phyloP scores from a whole-genome alignment of 2,113 vertebrate genomes.

The Cryptoleucopteryx plumbea region DNA sequence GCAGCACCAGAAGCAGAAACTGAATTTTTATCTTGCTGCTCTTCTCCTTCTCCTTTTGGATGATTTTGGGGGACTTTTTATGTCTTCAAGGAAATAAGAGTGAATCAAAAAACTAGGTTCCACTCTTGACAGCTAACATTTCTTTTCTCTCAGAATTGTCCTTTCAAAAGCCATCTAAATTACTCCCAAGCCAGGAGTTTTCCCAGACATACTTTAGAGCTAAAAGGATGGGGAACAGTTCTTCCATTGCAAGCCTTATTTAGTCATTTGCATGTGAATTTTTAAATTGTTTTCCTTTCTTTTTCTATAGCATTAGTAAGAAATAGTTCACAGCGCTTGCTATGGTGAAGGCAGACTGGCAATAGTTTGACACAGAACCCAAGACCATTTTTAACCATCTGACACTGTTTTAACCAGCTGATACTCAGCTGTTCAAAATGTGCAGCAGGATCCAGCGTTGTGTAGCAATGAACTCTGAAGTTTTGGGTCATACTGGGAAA shows the following conservation, averaged over 20 bases:
- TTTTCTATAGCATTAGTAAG: neutral
- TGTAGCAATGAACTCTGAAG: neutral
- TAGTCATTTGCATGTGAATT: conserved; percentile 1
- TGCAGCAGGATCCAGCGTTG: neutral
- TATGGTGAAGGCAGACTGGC: neutral
- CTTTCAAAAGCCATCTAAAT: neutral
- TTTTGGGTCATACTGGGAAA: neutral
- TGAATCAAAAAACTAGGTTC: neutral
- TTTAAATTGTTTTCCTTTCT: conserved; percentile 19
- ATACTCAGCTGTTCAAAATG: neutral
- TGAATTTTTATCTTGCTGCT: neutral
- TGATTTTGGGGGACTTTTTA: neutral
- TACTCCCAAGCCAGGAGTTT: neutral
- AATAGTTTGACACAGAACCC: neutral
- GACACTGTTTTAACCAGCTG: neutral
- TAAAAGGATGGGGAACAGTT: neutral
- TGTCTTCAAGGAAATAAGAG: neutral
- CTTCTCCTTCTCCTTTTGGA: neutral
- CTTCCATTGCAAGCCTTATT: conserved; percentile 25
- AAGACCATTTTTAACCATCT: neutral
- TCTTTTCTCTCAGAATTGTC: neutral
- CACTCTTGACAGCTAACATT: neutral
- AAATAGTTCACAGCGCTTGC: neutral
- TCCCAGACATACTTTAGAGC: neutral
- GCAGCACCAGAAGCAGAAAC: neutral